Evolutionary conservation across 2,888 invertebrate species (phyloP).

Genomic region (Pachymerium ferrugineum): DNA sequence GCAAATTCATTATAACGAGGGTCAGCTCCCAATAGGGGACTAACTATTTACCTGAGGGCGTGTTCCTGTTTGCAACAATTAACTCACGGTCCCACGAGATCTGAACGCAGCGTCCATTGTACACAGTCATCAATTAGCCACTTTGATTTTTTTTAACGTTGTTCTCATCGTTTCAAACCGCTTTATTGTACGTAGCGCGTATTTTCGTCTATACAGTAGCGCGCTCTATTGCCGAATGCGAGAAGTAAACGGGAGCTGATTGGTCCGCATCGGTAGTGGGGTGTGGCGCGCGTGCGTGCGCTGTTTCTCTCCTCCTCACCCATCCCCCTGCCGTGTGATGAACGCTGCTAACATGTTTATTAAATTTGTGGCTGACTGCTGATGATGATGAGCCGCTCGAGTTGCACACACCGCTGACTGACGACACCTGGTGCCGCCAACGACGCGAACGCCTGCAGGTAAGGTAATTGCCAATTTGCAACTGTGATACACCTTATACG

Average conservation of each 20-base stretch:
- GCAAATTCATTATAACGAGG: not conserved
- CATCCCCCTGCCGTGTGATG: slow-evolving; percentile 4
- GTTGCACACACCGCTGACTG: slow-evolving; percentile 8
- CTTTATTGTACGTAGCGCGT: not conserved
- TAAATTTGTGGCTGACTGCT: slow-evolving; percentile 13
- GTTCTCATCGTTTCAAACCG: not conserved
- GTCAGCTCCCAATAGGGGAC: not conserved
- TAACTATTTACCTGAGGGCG: not conserved
- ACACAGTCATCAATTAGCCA: not conserved
- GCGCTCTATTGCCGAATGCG: not conserved
- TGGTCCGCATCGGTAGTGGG: not conserved
- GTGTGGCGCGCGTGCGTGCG: slow-evolving; percentile 8
- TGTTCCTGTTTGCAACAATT: slow-evolving; percentile 13
- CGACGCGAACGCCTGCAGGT: slow-evolving; percentile 4
- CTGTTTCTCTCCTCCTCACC: not conserved
- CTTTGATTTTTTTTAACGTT: not conserved
- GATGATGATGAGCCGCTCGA: slow-evolving; percentile 13
- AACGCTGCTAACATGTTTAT: slow-evolving; percentile 13
- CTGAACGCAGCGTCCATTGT: not conserved
- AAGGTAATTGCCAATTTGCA: slow-evolving; percentile 13
- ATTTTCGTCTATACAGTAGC: not conserved
- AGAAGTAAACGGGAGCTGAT: not conserved
- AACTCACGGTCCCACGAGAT: not conserved
- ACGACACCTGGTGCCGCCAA: slow-evolving; percentile 13
- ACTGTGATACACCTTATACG: not conserved